phyloP scores from a whole-genome alignment of 1,140 invertebrate species.

The Apis dorsata region DNA sequence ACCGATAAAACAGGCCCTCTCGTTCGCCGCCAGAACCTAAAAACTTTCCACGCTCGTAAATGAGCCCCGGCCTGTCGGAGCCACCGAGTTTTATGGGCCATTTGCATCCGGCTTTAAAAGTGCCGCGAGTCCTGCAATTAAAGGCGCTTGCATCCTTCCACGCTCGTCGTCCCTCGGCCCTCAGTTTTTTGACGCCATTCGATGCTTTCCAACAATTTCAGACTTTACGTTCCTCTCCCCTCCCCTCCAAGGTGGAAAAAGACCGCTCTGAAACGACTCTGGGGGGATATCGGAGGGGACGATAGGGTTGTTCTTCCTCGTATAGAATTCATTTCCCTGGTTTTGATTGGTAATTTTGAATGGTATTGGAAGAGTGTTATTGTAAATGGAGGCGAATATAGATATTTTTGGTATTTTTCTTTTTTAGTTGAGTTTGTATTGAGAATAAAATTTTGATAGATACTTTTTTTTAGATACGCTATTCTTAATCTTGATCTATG shows the following conservation, averaged over 20 bases:
- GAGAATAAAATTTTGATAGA: too few relatives aligned
- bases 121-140: conserved; percentile 75
- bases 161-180: neutral
- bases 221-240: conserved; percentile 7
- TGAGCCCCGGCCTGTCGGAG: conserved; percentile 58
- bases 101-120: conserved; percentile 78
- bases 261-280: conserved; percentile 1
- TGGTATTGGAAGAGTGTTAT: too few relatives aligned
- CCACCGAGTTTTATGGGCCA: conserved; percentile 75
- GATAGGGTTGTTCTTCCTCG: too few relatives aligned
- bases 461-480: too few relatives aligned
- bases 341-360: too few relatives aligned
- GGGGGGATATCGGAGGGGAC: too few relatives aligned
- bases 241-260: neutral
- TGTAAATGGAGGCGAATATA: too few relatives aligned
- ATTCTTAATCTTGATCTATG: neutral
- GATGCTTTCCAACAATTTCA: conserved; percentile 31
- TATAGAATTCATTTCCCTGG: too few relatives aligned
- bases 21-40: conserved; percentile 59
- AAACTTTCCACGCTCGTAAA: conserved; percentile 77
- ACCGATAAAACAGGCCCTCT: conserved; percentile 74
- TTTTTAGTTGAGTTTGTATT: too few relatives aligned
- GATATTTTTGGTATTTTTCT: too few relatives aligned
- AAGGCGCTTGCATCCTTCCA: conserved; percentile 66
- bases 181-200: conserved; percentile 18